Conservation (phyloP, 37 sponge, comb jelly and placozoan species). For the Cladorhizidae sp. region DNA sequence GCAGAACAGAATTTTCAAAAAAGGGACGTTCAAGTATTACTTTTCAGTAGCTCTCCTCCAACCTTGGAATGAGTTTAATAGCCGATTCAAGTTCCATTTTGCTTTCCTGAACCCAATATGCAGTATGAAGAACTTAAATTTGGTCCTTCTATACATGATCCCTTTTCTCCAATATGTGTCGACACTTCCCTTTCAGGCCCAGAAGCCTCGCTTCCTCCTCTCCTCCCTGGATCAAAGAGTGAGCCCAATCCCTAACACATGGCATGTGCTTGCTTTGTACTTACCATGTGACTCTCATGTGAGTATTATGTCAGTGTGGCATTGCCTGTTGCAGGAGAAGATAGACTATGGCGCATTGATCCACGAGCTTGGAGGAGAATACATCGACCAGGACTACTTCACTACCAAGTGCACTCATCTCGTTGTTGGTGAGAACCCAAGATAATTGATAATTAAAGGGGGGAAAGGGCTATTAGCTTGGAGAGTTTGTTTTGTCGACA, state of each 20-base stretch:
- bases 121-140: too few relatives aligned
- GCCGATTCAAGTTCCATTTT: too few relatives aligned
- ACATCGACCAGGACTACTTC: conserved; percentile 58
- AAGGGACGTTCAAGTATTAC: too few relatives aligned
- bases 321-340: conserved; percentile 53
- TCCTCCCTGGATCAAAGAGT: conserved; percentile 52
- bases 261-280: neutral
- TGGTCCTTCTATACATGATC: too few relatives aligned
- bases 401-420: conserved; percentile 75
- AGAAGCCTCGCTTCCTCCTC: conserved; percentile 37
- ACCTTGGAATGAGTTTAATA: too few relatives aligned
- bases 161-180: too few relatives aligned
- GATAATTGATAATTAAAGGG: neutral
- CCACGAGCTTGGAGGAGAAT: conserved; percentile 72
- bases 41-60: too few relatives aligned
- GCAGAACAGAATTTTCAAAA: too few relatives aligned
- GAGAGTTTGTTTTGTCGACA: neutral
- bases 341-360: conserved; percentile 70
- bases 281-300: too few relatives aligned
- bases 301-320: too few relatives aligned
- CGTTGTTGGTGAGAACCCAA: conserved; percentile 45
- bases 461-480: too few relatives aligned
- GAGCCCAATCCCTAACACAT: neutral
- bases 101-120: too few relatives aligned
- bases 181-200: neutral